These are phyloP conservation scores for Isotomurus palustris DNA, from an alignment of 2,888 invertebrate genomes.

Conservation along the genomic window DNA sequence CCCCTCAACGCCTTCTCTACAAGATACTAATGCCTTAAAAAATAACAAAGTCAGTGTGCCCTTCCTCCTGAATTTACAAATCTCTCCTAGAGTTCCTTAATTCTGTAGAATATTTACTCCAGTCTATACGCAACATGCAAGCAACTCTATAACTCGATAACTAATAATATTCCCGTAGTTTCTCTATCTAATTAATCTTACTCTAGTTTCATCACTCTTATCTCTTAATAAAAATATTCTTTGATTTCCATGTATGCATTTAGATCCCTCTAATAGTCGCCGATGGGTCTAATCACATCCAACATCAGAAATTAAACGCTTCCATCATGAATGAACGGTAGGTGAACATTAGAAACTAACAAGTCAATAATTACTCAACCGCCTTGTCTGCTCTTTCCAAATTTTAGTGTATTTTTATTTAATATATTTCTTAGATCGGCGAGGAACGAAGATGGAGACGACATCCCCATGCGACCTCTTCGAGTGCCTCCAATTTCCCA, in stretches of 20 bases:
- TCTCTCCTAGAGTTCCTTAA: no score
- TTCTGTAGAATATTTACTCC: no score
- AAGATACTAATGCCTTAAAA: no score
- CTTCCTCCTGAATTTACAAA: no score
- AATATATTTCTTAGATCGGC: constrained; percentile 37
- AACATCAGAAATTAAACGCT: constrained; percentile 27
- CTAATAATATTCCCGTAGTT: no score
- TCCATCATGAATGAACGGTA: constrained; percentile 42
- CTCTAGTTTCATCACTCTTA: not conserved
- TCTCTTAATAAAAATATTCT: not conserved
- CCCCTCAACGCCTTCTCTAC: constrained; percentile 58
- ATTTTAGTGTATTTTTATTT: not conserved
- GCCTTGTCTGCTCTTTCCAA: not conserved
- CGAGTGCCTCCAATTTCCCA: constrained; percentile 56
- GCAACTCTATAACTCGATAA: no score
- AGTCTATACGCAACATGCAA: no score
- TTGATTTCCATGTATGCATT: constrained; percentile 6
- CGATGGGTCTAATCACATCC: constrained; percentile 36
- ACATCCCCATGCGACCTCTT: constrained; percentile 66
- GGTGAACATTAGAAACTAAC: not conserved
- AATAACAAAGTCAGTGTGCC: no score
- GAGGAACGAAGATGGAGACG: constrained; percentile 57
- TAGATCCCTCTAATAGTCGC: constrained; percentile 28
- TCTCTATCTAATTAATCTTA: no score
- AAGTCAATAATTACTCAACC: not conserved